Conservation (phyloP, 2,113 vertebrate species). For the Gavialis gangeticus region DNA sequence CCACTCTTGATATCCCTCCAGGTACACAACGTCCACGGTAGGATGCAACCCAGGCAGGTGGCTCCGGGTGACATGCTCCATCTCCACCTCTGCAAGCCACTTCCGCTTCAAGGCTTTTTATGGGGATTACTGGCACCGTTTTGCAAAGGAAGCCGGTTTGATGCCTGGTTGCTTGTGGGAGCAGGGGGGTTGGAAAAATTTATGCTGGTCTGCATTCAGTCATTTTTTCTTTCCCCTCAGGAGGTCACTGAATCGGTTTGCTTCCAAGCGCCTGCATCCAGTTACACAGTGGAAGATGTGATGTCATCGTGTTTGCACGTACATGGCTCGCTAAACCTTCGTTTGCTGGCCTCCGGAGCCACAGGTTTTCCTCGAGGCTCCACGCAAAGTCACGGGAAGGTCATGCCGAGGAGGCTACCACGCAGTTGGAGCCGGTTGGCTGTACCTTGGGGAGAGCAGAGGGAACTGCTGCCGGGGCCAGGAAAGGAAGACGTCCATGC, state of each 20-base stretch:
- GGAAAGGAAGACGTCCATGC: conserved; percentile 46
- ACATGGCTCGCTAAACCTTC: conserved; percentile 65
- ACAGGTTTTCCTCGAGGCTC: conserved; percentile 53
- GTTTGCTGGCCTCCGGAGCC: conserved; percentile 62
- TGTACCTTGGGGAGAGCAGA: conserved; percentile 47
- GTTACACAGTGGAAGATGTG: conserved; percentile 78
- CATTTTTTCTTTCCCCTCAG: conserved; percentile 74
- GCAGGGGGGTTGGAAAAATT: conserved; percentile 68
- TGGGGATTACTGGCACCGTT: not conserved
- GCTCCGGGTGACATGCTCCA: not conserved
- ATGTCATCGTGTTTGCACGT: conserved; percentile 83
- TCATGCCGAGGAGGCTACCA: conserved; percentile 45
- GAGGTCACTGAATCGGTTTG: conserved; percentile 70
- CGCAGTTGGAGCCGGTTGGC: conserved; percentile 19
- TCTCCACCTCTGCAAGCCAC: not conserved
- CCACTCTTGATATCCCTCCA: not conserved
- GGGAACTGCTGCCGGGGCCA: conserved; percentile 16
- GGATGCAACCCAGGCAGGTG: not conserved
- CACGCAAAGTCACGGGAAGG: conserved; percentile 18
- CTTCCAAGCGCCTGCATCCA: conserved; percentile 79
- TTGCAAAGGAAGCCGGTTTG: conserved; percentile 38
- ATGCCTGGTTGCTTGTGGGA: conserved; percentile 32
- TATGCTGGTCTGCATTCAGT: conserved; percentile 64
- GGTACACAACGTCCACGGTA: not conserved
- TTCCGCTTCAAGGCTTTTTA: not conserved